Evolutionary conservation across 1,140 invertebrate species (phyloP).

Genomic region (Melanaphis sacchari): DNA sequence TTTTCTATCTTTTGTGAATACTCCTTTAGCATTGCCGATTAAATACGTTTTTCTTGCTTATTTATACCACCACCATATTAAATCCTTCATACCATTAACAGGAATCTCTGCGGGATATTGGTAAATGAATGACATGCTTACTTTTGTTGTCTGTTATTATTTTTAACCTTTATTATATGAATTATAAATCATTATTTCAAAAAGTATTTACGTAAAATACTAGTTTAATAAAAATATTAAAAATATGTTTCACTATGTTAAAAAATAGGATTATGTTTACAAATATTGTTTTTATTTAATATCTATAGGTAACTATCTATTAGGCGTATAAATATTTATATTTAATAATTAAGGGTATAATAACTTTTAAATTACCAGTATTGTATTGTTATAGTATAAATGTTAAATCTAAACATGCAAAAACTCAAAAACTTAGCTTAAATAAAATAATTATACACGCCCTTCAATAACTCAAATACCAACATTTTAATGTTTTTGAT

Average conservation of each 20-base stretch:
- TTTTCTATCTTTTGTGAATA: conserved; percentile 21
- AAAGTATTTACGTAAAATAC: not conserved
- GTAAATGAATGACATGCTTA: conserved; percentile 10
- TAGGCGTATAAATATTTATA: not conserved
- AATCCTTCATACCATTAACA: not conserved
- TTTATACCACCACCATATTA: not conserved
- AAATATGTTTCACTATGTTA: not conserved
- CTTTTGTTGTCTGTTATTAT: not conserved
- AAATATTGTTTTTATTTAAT: not conserved
- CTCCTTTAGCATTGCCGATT: not conserved
- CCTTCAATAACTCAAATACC: too few relatives aligned
- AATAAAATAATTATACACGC: too few relatives aligned
- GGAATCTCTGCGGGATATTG: not conserved
- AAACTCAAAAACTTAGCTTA: too few relatives aligned
- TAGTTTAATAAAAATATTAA: not conserved
- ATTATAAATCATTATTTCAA: not conserved
- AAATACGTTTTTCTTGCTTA: conserved; percentile 34
- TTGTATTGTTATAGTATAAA: not conserved
- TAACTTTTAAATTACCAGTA: not conserved
- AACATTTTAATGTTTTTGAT: not conserved
- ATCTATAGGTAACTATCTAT: not conserved
- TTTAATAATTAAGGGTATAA: not conserved
- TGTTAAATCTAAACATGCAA: not conserved
- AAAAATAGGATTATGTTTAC: not conserved
- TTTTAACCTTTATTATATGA: not conserved